Percentiles rank a stretch among this genome's conserved stretches.
Evolutionary conservation across 2,797 vertebrate species (phyloP).

Genomic region (Pipistrellus kuhlii): DNA sequence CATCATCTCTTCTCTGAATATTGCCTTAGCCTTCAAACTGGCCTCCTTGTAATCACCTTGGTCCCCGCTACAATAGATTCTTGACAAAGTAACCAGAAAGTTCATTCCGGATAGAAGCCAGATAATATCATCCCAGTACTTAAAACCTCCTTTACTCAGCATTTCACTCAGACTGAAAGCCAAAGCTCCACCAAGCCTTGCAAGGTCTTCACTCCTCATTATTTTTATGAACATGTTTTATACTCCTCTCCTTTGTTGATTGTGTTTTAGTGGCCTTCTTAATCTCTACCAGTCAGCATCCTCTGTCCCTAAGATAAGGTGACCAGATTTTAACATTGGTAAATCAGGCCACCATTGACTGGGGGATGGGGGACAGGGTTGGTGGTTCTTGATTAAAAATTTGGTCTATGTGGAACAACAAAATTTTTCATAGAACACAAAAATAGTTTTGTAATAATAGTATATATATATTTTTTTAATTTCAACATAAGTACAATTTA

Average conservation of each 20-base stretch:
- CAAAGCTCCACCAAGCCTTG: background rate
- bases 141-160: background rate
- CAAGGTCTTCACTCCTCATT: background rate
- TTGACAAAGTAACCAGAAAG: background rate
- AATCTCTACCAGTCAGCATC: background rate
- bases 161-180: background rate
- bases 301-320: background rate
- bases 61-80: background rate
- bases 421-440: no score
- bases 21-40: background rate
- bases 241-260: background rate
- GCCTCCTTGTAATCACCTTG: background rate
- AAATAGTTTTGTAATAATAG: no score
- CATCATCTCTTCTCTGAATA: background rate
- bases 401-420: no score
- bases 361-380: no score
- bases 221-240: background rate
- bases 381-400: no score
- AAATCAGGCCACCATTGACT: no score
- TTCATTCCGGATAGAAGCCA: background rate
- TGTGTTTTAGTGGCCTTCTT: background rate
- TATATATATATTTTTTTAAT: no score
- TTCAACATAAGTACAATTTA: no score
- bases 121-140: background rate
- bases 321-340: no score